Percentiles rank a stretch among this genome's conserved stretches.
Conservation (phyloP, 1,140 invertebrate species). For the Zaprionus ornatus region DNA sequence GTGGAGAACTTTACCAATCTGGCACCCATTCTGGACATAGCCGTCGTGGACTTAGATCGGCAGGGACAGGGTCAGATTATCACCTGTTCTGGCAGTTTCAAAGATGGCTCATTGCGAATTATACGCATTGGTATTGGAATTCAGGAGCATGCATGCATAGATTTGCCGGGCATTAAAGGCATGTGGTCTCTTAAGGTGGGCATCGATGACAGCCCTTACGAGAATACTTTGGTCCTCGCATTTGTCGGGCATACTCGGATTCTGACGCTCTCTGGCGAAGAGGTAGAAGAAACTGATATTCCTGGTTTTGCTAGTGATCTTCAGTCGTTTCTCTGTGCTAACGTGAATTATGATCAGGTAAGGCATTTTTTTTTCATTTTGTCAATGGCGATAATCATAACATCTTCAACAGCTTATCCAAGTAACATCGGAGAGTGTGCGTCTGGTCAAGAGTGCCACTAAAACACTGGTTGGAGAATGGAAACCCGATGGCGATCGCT, state of each 20-base stretch:
- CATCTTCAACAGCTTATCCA: slow-evolving; percentile 79
- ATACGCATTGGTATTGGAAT: slow-evolving; percentile 99
- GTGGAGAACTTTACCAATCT: slow-evolving; percentile 99
- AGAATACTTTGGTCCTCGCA: slow-evolving; percentile 96
- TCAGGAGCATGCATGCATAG: slow-evolving; percentile 98
- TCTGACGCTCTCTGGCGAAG: slow-evolving; percentile 94
- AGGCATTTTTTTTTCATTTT: slow-evolving; percentile 7
- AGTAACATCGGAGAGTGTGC: slow-evolving; percentile 90
- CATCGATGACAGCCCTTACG: slow-evolving; percentile 85
- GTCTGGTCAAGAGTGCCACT: slow-evolving; percentile 88
- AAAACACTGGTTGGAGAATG: slow-evolving; percentile 91
- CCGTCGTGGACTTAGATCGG: slow-evolving; percentile 97
- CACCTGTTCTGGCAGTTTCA: slow-evolving; percentile 98
- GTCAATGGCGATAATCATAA: background rate
- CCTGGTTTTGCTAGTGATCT: slow-evolving; percentile 94
- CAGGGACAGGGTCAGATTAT: slow-evolving; percentile 99
- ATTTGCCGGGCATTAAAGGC: slow-evolving; percentile 98
- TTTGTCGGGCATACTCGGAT: slow-evolving; percentile 98
- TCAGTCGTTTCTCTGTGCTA: slow-evolving; percentile 96
- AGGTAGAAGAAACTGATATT: slow-evolving; percentile 98
- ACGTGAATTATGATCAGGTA: slow-evolving; percentile 93
- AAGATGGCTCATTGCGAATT: slow-evolving; percentile 98
- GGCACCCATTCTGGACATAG: slow-evolving; percentile 99
- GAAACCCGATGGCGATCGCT: slow-evolving; percentile 90
- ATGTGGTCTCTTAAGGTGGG: slow-evolving; percentile 96